These are phyloP conservation scores for Okapia johnstoni DNA, from an alignment of 2,113 vertebrate species.

Conservation along the genomic window DNA sequence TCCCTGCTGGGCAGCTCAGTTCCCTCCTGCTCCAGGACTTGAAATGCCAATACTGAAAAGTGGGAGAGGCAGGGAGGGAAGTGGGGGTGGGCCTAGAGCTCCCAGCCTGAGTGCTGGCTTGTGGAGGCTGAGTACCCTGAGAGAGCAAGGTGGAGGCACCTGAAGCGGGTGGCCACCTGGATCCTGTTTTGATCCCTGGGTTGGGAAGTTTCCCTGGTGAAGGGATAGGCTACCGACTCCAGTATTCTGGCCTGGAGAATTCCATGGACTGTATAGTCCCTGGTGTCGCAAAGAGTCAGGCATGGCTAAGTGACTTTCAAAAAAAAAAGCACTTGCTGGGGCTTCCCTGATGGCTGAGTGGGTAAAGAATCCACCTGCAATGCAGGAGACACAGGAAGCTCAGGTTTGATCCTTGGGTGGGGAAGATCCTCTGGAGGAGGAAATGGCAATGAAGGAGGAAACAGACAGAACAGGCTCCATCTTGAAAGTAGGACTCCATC, in stretches of 20 bases:
- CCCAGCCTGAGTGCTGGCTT: not conserved
- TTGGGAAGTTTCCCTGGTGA: not conserved
- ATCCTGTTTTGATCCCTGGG: not conserved
- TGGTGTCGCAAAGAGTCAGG: not conserved
- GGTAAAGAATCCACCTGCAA: not conserved
- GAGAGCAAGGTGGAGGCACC: constrained; percentile 69
- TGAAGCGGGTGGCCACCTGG: constrained; percentile 26
- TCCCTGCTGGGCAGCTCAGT: not conserved
- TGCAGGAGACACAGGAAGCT: not conserved
- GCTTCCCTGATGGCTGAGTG: not conserved
- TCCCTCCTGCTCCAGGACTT: not conserved
- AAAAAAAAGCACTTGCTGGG: not conserved
- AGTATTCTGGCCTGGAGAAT: not conserved
- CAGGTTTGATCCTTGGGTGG: not conserved
- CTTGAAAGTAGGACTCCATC: not conserved
- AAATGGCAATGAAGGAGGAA: not conserved
- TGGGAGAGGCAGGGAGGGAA: not conserved
- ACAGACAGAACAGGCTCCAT: not conserved
- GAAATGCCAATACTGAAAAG: not conserved
- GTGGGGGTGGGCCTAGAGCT: not conserved
- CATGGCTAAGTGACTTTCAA: not conserved
- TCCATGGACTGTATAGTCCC: not conserved
- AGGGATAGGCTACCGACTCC: not conserved
- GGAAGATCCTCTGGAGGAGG: not conserved
- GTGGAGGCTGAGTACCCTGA: not conserved